These are phyloP conservation scores for Ophraella communa DNA, from an alignment of 2,888 invertebrate genomes.

Conservation along the genomic window DNA sequence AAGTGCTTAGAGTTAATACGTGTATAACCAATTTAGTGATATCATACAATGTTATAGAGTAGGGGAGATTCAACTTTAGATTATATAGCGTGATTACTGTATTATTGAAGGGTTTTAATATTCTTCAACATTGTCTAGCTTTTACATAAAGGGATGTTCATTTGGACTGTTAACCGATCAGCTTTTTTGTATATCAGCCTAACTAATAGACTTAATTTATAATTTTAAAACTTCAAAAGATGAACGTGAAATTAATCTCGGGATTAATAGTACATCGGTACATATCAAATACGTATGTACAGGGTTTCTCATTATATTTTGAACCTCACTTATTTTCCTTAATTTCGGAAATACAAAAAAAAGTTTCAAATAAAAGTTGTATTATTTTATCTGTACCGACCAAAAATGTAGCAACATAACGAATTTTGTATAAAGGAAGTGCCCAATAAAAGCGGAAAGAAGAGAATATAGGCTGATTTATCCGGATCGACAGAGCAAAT, in stretches of 20 bases:
- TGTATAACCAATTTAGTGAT: constrained; percentile 21
- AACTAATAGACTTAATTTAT: not conserved
- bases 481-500: no score
- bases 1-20: constrained; percentile 23
- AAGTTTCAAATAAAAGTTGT: no score
- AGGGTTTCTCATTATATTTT: no score
- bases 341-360: no score
- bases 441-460: no score
- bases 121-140: not conserved
- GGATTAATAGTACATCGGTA: not conserved
- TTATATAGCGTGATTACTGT: constrained; percentile 23
- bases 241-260: not conserved
- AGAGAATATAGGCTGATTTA: no score
- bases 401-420: no score
- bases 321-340: no score
- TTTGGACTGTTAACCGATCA: not conserved
- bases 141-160: not conserved
- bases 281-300: no score
- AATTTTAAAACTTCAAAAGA: not conserved
- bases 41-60: constrained; percentile 17
- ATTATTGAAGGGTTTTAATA: constrained; percentile 19
- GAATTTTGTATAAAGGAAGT: no score
- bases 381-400: no score
- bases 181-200: not conserved
- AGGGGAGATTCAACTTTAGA: constrained; percentile 29